phyloP scores from a whole-genome alignment of 2,797 vertebrate species.

The Lutjanus argentimaculatus region DNA sequence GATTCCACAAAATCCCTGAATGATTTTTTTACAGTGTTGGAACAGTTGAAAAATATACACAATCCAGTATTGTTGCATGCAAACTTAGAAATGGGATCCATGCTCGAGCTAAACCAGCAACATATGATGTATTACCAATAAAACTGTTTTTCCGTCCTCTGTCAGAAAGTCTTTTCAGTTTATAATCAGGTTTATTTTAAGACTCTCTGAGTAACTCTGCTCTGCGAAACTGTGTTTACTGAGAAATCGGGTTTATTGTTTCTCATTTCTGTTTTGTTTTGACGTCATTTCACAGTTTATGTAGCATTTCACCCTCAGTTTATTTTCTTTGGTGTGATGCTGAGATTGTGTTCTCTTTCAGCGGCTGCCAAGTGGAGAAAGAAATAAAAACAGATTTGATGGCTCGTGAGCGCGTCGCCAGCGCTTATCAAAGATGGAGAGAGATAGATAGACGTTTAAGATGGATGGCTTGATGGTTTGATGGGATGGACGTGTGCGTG shows the following conservation, averaged over 20 bases:
- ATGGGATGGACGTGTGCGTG: conserved; percentile 32
- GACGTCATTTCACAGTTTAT: conserved; percentile 58
- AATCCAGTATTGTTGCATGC: conserved; percentile 3
- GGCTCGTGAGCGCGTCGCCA: conserved; percentile 39
- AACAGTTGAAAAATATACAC: not conserved
- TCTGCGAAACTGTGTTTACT: conserved; percentile 26
- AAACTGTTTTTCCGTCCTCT: conserved; percentile 4
- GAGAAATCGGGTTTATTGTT: conserved; percentile 35
- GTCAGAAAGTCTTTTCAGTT: conserved; percentile 21
- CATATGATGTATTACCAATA: conserved; percentile 17
- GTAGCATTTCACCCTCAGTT: conserved; percentile 55
- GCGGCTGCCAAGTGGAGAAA: conserved; percentile 26
- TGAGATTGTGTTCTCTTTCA: conserved; percentile 43
- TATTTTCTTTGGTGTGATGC: conserved; percentile 47
- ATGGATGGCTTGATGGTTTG: conserved; percentile 49
- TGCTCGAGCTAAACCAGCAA: not conserved
- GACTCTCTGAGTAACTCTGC: not conserved
- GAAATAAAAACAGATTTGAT: conserved; percentile 45
- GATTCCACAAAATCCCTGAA: no score
- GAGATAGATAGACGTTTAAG: conserved; percentile 27
- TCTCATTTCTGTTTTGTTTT: conserved; percentile 34
- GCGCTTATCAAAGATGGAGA: conserved; percentile 39
- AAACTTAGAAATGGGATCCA: conserved; percentile 7
- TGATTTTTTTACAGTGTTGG: not conserved
- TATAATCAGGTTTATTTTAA: conserved; percentile 18